A percentile compares a stretch with the other conserved stretches of the same genome.
phyloP scores from a whole-genome alignment of 2,113 vertebrate species.

The Gavia stellata region DNA sequence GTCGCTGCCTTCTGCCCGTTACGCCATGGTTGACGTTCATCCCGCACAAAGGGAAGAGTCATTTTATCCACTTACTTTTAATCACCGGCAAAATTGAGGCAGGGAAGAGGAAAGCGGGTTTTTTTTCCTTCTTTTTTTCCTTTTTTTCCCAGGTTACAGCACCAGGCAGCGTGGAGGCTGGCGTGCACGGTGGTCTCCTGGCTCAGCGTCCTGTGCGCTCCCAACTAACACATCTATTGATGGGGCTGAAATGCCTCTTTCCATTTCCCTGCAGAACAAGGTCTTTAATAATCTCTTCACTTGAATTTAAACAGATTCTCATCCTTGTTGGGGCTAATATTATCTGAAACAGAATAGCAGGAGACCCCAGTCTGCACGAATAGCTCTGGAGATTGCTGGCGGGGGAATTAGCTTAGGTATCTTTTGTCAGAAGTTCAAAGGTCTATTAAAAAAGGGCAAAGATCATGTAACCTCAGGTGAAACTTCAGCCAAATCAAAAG shows the following conservation, averaged over 20 bases:
- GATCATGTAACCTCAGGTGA: neutral
- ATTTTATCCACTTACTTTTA: neutral
- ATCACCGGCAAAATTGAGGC: neutral
- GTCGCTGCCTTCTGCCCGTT: accelerated
- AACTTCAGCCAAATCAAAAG: neutral
- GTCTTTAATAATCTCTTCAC: neutral
- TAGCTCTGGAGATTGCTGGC: neutral
- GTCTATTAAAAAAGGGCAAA: neutral
- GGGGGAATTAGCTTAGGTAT: neutral
- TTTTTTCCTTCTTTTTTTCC: accelerated
- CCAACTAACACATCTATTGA: neutral
- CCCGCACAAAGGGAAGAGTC: neutral
- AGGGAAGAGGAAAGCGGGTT: neutral
- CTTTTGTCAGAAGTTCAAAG: neutral
- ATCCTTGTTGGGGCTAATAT: neutral
- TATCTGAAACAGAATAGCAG: neutral
- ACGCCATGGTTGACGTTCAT: neutral
- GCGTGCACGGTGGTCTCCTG: neutral
- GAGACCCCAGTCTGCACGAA: neutral
- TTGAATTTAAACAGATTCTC: neutral
- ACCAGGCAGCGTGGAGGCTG: neutral
- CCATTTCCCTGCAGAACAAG: neutral
- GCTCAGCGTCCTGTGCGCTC: neutral
- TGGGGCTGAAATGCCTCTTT: neutral
- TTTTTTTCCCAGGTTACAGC: neutral